Evolutionary conservation across 1,140 invertebrate genomes (phyloP), one percentile per base, ranked within the genome.

Genomic region (Druon quercuslanigerum): DNA sequence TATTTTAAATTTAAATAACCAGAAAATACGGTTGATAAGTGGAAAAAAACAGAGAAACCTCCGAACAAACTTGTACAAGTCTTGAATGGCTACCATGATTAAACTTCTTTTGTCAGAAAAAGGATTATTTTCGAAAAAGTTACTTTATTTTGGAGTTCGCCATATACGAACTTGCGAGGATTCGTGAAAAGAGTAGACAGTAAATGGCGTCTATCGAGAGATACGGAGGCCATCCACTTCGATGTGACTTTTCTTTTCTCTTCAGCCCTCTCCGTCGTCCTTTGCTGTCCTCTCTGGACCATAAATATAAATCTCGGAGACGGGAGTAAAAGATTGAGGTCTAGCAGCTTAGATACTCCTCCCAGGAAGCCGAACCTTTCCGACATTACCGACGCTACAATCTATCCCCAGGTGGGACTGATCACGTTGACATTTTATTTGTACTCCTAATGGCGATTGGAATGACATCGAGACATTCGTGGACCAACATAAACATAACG

Each of bases 301-400:
- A 81, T 83, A 83, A 81, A 83, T 76, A 83, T 83, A 81, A 83
- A 83, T 79, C 78, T 79, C 75, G 46, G 71, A 57, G 75, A 73
- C 70, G 52, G 20, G 75, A 76, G 75, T 54, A 33, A 71, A 76
- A 76, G 75, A 77, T 77, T 76, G 72, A 75, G 72, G 78, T 78
- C 74, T 79, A 71, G 14, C 19, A 75, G 74, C 56, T 52, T 33
- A 51, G 71, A 6, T 79, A 78, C 77, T 82, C 81, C 76, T 79
- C 79, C 74, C 71, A 73, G 52, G 73, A 57, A 56, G 74, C 76
- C 77, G 77, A 81, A 76, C 79, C 79, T 81, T 83, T 83, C 74
- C 77, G 60, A 72, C 50, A 78, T 81, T 77, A 77, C 79, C 14
- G 40, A 56, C 33, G 60, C 82, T 77, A 74, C 76, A 56, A 46